Base-by-base conservation (phyloP, 2,888 invertebrate species). In the Mesoligia furuncula region DNA sequence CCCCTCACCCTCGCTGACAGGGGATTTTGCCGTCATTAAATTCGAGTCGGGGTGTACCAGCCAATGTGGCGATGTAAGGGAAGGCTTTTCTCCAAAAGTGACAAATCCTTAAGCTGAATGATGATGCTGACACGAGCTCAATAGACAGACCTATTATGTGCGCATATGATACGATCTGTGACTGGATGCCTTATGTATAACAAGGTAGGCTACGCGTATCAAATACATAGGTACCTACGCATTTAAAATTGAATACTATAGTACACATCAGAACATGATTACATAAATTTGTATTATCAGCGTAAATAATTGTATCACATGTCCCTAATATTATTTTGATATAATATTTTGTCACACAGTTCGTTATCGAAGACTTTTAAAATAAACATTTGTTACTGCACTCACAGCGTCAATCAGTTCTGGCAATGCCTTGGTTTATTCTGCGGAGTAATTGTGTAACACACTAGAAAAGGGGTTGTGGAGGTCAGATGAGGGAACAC, bases 201-300 rank as follows among this genome's bases (percentile, higher is more conserved):
- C n/a, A 45, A 62, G 54, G 70, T 36, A 17, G 27, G n/a, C 13
- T n/a, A 45, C 6, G 68, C 72, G n/a, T 69, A 42, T 54, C 71
- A 39, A 86, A 84, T 74, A 73, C 24, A 39, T 62, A 4, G 42
- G 42, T n/a, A n/a, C n/a, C n/a, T 42, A 73, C 75, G 78, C 62
- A 66, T 77, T 65, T 69, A 64, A 71, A 65, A 42, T 54, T 62
- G n/a, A 31, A 75, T 57, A 48, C 15, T 42, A 17, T 65, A 61
- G 9, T 59, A 48, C 66, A 83, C 72, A 67, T 68, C 17, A 20
- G 17, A 54, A 65, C 62, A 70, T 39, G 75, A 83, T 86, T 83
- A 70, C 17, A 78, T 62, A 48, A 79, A 71, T 84, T 86, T 62
- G 27, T 65, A 68, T 73, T 84, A 84, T 84, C 84, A 84, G 84